These are phyloP conservation scores for Nerophis lumbriciformis DNA, from an alignment of 2,113 vertebrate genomes.

Conservation along the genomic window DNA sequence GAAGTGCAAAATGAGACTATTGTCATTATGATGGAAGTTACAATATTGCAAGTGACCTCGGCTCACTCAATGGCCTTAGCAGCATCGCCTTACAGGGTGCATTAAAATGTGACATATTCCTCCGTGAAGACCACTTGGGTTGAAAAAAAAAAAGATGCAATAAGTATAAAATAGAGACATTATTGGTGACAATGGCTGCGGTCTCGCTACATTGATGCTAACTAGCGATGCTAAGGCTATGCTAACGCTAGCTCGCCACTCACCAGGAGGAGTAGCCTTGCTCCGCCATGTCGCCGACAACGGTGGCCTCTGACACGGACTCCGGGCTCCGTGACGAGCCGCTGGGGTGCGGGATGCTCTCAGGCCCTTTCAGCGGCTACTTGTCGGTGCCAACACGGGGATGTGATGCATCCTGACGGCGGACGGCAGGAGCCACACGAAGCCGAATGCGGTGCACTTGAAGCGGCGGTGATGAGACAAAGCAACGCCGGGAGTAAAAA, in stretches of 20 bases:
- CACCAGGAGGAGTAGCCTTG: constrained; percentile 79
- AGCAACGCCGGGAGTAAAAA: constrained; percentile 55
- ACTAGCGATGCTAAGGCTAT: too few relatives aligned
- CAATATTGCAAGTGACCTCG: constrained; percentile 30
- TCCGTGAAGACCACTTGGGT: not conserved
- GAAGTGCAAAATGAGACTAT: too few relatives aligned
- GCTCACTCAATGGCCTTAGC: constrained; percentile 39
- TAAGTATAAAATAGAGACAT: not conserved
- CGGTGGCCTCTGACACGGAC: constrained; percentile 61
- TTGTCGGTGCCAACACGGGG: constrained; percentile 70
- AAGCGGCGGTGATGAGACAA: constrained; percentile 70
- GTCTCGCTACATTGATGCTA: constrained; percentile 2
- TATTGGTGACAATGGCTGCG: not conserved
- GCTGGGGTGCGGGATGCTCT: constrained; percentile 43
- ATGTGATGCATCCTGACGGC: constrained; percentile 57
- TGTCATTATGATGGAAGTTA: not conserved
- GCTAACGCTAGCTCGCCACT: constrained; percentile 49
- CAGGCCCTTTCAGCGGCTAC: constrained; percentile 47
- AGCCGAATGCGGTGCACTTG: constrained; percentile 57
- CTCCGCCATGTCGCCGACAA: constrained; percentile 79
- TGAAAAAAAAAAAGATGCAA: not conserved
- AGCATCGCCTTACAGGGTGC: constrained; percentile 21
- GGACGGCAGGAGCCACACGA: constrained; percentile 61
- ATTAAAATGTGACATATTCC: not conserved
- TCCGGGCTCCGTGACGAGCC: constrained; percentile 63